Percentiles rank a stretch among this genome's conserved stretches.
phyloP scores from a whole-genome alignment of 2,888 invertebrate genomes.

The Anthophora plumipes region DNA sequence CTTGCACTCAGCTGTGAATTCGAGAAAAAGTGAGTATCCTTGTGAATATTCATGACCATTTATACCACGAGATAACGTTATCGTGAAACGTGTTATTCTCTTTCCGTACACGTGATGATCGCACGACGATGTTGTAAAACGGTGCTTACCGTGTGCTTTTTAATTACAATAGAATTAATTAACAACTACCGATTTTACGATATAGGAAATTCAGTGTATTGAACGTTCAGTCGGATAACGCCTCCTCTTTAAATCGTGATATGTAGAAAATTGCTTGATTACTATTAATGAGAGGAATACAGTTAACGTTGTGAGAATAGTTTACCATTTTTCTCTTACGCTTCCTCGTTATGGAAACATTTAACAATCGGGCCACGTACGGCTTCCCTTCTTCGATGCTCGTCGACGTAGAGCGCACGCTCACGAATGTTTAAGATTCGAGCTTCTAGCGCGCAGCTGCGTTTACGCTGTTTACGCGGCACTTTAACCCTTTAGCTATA shows the following conservation, averaged over 20 bases:
- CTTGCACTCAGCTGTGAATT: slow-evolving; percentile 52
- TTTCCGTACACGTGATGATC: slow-evolving; percentile 19
- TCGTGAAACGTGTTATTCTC: slow-evolving; percentile 15
- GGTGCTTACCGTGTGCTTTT: background rate
- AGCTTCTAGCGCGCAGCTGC: slow-evolving; percentile 61
- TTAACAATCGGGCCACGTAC: slow-evolving; percentile 46
- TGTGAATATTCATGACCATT: background rate
- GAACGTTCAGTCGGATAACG: background rate
- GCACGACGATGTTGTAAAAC: background rate
- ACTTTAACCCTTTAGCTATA: slow-evolving; percentile 11
- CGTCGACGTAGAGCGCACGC: slow-evolving; percentile 19
- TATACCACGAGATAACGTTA: slow-evolving; percentile 2
- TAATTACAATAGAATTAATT: background rate
- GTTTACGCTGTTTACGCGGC: slow-evolving; percentile 51
- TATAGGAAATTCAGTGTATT: background rate
- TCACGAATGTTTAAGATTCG: slow-evolving; percentile 43
- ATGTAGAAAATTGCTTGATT: slow-evolving; percentile 32
- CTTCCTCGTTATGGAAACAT: slow-evolving; percentile 47
- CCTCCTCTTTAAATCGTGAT: background rate
- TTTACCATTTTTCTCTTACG: slow-evolving; percentile 38
- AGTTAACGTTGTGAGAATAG: slow-evolving; percentile 56
- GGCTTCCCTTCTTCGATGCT: slow-evolving; percentile 5
- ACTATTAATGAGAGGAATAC: slow-evolving; percentile 52
- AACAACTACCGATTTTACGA: background rate
- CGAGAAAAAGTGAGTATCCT: slow-evolving; percentile 57